Evolutionary conservation across 2,113 vertebrate genomes (phyloP).

Genomic region (Lophochroa leadbeateri): DNA sequence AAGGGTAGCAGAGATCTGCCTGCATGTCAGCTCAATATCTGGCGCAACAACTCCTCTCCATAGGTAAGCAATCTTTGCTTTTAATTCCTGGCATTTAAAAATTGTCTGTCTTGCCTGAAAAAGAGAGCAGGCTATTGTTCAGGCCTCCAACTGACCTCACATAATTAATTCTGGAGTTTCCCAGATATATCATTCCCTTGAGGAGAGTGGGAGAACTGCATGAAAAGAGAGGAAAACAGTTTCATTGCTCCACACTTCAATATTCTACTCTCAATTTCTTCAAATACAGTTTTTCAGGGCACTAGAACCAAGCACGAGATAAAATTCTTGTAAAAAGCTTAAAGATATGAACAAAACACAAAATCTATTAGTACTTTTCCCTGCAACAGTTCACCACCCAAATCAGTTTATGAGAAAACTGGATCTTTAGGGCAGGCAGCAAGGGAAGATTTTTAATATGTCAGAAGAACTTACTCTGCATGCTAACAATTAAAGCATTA

Average conservation of each 20-base stretch:
- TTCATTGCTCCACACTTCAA: not conserved
- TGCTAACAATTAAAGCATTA: not conserved
- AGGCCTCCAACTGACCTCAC: conserved; percentile 37
- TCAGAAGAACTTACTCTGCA: not conserved
- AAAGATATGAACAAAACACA: not conserved
- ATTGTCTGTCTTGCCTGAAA: not conserved
- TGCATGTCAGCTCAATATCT: conserved; percentile 29
- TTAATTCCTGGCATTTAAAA: conserved; percentile 26
- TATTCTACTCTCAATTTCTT: conserved; percentile 3
- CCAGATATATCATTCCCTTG: conserved; percentile 11
- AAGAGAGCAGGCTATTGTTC: not conserved
- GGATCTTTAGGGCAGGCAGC: not conserved
- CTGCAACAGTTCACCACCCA: not conserved
- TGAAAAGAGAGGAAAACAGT: conserved; percentile 25
- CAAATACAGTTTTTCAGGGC: not conserved
- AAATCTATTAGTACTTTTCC: not conserved
- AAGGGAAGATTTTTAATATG: not conserved
- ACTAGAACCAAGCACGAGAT: not conserved
- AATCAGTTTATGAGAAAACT: not conserved
- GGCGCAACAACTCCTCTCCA: conserved; percentile 25
- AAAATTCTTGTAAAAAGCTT: conserved; percentile 8
- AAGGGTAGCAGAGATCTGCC: conserved; percentile 31
- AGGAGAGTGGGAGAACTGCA: not conserved
- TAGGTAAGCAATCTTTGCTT: not conserved
- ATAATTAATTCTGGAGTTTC: conserved; percentile 44